Base-by-base conservation (phyloP, 2,888 invertebrate genomes). In the Caenorhabditis sp. region DNA sequence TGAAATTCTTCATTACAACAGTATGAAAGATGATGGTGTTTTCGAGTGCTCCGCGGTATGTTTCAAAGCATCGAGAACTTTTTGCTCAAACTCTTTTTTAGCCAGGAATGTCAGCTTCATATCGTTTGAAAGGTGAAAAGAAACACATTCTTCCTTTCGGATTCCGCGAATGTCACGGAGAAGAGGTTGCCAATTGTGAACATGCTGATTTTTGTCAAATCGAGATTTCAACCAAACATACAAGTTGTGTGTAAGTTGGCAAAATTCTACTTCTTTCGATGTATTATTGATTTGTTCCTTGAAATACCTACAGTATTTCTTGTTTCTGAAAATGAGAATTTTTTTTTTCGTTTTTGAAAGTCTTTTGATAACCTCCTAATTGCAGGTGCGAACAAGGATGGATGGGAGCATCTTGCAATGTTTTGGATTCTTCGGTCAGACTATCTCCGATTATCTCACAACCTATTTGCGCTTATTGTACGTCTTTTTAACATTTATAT, bases 101-200 rank as follows among this genome's bases (percentile, higher is more conserved):
- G 74, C 62, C 54, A 0, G 75, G 75, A n/a, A 75, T 75, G 75
- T 75, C 75, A n/a, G 75, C 75, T 5, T 75, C 75, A n/a, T 75
- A 75, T 49, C 64, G 75, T 51, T 24, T 75, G 37, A 69, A 66
- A 26, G 69, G 67, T 21, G 69, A 69, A 26, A 75, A 69, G 62
- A 61, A 67, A 27, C 60, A 75, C 59, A 37, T 63, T 58, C 65
- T 75, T 23, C 75, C 75, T 4, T 62, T 60, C n/a, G 75, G 75
- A 4, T 70, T 75, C 65, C 69, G 75, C 49, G 63, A 62, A 36
- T 75, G 75, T 59, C 64, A 64, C 31, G 75, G 75, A 31, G 75
- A 75, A 54, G 75, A 75, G 61, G 51, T 69, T 58, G 69, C 69
- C 67, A 70, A 65, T 60, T 75, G 75, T 62, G 64, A 70, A 55